A percentile compares a stretch with the other conserved stretches of the same genome.
phyloP scores from a whole-genome alignment of 2,797 vertebrate genomes.

The Sorex maritimensis region DNA sequence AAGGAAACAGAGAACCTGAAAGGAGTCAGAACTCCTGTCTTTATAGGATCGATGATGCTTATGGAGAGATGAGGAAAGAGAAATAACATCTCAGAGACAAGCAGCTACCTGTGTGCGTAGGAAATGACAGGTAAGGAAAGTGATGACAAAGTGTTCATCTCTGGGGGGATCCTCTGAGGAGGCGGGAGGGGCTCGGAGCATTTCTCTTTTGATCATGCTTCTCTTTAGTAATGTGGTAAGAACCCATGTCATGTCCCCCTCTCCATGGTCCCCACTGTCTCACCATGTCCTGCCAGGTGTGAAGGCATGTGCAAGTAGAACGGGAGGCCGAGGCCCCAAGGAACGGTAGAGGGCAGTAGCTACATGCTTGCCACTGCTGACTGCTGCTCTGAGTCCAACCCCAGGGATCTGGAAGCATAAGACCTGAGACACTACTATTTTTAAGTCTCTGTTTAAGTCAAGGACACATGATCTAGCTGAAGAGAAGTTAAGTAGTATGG shows the following conservation, averaged over 20 bases:
- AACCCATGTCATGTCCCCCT: neutral
- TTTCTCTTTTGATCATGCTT: neutral
- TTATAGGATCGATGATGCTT: neutral
- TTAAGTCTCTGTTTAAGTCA: conserved; percentile 61
- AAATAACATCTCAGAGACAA: neutral
- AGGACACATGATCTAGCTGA: neutral
- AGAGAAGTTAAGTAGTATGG: conserved; percentile 32
- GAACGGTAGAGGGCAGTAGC: conserved; percentile 82
- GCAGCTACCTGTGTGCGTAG: too few species aligned
- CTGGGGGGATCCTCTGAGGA: neutral
- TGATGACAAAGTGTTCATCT: too few species aligned
- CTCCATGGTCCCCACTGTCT: neutral
- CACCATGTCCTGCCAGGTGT: neutral
- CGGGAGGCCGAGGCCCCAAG: too few species aligned
- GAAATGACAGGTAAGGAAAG: too few species aligned
- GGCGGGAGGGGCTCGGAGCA: rapidly evolving
- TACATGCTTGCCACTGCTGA: conserved; percentile 50
- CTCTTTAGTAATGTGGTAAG: neutral
- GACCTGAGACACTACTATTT: conserved; percentile 65
- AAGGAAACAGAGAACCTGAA: neutral
- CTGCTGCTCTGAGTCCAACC: neutral
- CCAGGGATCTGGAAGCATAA: conserved; percentile 31
- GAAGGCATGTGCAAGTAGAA: too few species aligned
- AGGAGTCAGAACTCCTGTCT: conserved; percentile 22
- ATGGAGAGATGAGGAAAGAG: neutral